These are phyloP conservation scores for Furcula furcula DNA, from an alignment of 2,888 invertebrate genomes.

Conservation along the genomic window DNA sequence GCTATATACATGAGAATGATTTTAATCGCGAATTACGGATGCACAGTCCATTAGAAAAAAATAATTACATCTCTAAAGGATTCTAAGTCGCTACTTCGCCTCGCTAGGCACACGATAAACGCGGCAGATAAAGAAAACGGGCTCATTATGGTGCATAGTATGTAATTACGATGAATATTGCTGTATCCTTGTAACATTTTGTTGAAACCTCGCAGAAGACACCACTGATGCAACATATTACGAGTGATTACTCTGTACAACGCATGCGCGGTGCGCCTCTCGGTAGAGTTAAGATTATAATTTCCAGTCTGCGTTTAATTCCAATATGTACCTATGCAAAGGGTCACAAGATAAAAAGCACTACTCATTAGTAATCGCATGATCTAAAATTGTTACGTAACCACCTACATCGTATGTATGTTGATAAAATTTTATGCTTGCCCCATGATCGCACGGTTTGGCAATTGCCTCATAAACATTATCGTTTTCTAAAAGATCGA, in stretches of 20 bases:
- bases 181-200: slow-evolving; percentile 59
- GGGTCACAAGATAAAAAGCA: too few species aligned
- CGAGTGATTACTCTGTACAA: slow-evolving; percentile 28
- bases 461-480: not conserved
- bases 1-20: too few species aligned
- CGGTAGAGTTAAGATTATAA: not conserved
- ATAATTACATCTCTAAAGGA: slow-evolving; percentile 1
- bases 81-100: not conserved
- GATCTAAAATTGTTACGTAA: not conserved
- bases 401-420: not conserved
- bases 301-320: too few species aligned
- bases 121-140: slow-evolving; percentile 27
- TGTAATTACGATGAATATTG: slow-evolving; percentile 46
- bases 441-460: not conserved
- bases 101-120: slow-evolving; percentile 28
- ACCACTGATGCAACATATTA: slow-evolving; percentile 31
- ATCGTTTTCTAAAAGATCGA: not conserved
- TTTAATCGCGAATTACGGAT: too few species aligned
- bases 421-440: not conserved
- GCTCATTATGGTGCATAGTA: slow-evolving; percentile 39
- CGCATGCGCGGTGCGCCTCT: slow-evolving; percentile 5
- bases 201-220: slow-evolving; percentile 39
- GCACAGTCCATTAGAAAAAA: slow-evolving; percentile 7
- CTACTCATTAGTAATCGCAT: not conserved
- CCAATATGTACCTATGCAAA: too few species aligned